Base-by-base conservation (phyloP, 2,888 invertebrate species). In the Drosophila infuscata region DNA sequence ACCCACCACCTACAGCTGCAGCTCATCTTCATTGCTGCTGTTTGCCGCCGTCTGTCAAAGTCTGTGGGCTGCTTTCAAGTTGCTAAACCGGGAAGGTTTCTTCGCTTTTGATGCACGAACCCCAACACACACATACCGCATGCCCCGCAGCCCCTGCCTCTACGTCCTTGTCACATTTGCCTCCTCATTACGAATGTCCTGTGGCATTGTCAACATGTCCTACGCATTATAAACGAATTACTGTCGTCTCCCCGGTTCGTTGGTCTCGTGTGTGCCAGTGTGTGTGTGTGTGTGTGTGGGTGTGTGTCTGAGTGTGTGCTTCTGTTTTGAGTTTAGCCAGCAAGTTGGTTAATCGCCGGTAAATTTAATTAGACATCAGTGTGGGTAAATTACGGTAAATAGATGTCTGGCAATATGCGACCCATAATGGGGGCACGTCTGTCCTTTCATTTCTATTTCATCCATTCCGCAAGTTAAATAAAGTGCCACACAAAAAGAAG, bases 161-260 rank as follows among this genome's bases (percentile, higher is more conserved):
- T 3, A 7, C 36, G 17, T n/a, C 48, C 48, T 59, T 72, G 54
- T 62, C 60, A 49, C 77, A 59, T 58, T 60, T 71, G 70, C 82
- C 89, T 84, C 74, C 89, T 86, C 90, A 86, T 86, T 89, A 88
- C 81, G 79, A 81, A 88, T 88, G 86, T 89, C 88, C 88, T 86
- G 90, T 90, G 90, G 90, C 92, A 91, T 89, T 90, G 91, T 91
- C 86, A 88, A 90, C 91, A 92, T 92, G 92, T 92, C 91, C 89
- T 91, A 89, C 88, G 91, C 92, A 92, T 91, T 91, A 89, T 92
- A 91, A 91, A 92, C 91, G 91, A 91, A 91, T 92, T 91, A 92
- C 88, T 82, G 82, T 81, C 83, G 77, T 89, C 79, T 88, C 77
- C 62, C 63, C 69, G 68, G 48, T 60, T 74, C 64, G 71, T 72